phyloP scores from a whole-genome alignment of 2,113 vertebrate species.

The Solea solea region DNA sequence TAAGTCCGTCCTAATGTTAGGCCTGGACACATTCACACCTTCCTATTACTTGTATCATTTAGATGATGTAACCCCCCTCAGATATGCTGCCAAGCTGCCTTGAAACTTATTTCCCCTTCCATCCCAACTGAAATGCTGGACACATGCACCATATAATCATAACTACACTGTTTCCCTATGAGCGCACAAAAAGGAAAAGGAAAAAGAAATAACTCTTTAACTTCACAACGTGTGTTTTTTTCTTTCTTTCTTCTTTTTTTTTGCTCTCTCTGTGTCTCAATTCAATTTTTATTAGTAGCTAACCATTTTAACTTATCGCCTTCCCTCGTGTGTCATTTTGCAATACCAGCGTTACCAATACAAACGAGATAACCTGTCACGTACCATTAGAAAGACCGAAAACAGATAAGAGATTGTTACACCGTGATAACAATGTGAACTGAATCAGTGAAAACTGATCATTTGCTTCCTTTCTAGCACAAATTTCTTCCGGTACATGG shows the following conservation, averaged over 20 bases:
- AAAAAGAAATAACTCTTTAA: constrained; percentile 34
- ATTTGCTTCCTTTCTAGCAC: constrained; percentile 57
- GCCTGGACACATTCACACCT: constrained; percentile 68
- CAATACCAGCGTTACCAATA: constrained; percentile 10
- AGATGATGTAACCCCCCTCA: constrained; percentile 68
- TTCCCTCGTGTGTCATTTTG: constrained; percentile 18
- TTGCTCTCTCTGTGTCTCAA: constrained; percentile 6
- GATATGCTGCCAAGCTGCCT: constrained; percentile 60
- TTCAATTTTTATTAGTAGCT: background rate
- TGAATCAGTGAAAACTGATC: constrained; percentile 1
- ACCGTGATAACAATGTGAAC: background rate
- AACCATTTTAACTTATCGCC: constrained; percentile 1
- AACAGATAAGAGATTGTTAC: constrained; percentile 55
- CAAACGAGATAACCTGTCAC: constrained; percentile 37
- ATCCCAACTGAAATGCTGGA: constrained; percentile 54
- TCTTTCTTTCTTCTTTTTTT: constrained; percentile 16
- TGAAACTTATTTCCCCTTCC: constrained; percentile 51
- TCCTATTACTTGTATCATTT: constrained; percentile 57
- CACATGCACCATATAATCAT: constrained; percentile 51
- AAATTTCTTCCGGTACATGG: constrained; percentile 40
- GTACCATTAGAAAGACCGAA: constrained; percentile 20
- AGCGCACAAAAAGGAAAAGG: constrained; percentile 16
- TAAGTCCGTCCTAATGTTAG: constrained; percentile 19
- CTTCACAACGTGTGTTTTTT: constrained; percentile 22
- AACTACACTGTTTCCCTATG: constrained; percentile 43